Percentiles rank a stretch among this genome's conserved stretches.
Evolutionary conservation across 37 sponge, comb jelly and placozoan species (phyloP).

Genomic region (Eunapius fragilis): DNA sequence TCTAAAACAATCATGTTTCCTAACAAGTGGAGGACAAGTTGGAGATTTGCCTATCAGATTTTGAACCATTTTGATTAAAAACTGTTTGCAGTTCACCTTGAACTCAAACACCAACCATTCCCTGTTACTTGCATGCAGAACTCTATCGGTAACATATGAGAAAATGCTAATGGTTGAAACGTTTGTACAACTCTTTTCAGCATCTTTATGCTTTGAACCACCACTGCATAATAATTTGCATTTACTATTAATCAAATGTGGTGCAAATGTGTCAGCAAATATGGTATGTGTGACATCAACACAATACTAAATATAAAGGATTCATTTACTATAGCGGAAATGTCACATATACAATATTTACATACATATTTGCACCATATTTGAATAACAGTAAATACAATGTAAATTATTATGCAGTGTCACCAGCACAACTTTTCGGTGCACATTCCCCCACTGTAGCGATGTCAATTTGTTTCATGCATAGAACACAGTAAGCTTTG

Average conservation of each 20-base stretch:
- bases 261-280: no score
- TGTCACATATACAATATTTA: no score
- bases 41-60: background rate
- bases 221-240: no score
- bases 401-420: no score
- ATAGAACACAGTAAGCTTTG: background rate
- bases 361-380: no score
- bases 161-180: background rate
- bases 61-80: background rate
- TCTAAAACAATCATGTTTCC: background rate
- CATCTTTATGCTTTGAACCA: background rate
- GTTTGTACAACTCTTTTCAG: background rate
- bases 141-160: background rate
- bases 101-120: background rate
- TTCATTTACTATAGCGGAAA: no score
- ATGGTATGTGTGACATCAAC: no score
- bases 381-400: no score
- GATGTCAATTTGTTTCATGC: background rate
- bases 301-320: no score
- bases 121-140: background rate
- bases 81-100: background rate
- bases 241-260: no score
- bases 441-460: background rate
- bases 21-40: background rate
- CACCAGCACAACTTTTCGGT: background rate